Conservation (phyloP, 2,113 vertebrate genomes). For the Oryctolagus cuniculus region mOryCun1.1 NC_091432.1:221686501-221687000, state of each 20-base stretch:
- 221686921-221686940: background rate
- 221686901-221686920: background rate
- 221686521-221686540: background rate
- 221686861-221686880: background rate
- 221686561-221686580: background rate
- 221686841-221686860: background rate
- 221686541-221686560: background rate
- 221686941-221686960: background rate
- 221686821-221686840: background rate
- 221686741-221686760: slow-evolving; percentile 12
- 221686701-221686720: background rate
- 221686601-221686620: background rate
- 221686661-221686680: background rate
- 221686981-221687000: background rate
- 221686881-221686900: fast-evolving
- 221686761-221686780: background rate
- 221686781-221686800: background rate
- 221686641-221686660: background rate
- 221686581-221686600: background rate
- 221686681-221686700: background rate
- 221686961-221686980: background rate
- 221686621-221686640: background rate
- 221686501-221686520: background rate
- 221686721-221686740: background rate
- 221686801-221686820: background rate